These are phyloP conservation scores for Camelus dromedarius DNA, from an alignment of 2,113 vertebrate genomes.

Conservation along the genomic window DNA sequence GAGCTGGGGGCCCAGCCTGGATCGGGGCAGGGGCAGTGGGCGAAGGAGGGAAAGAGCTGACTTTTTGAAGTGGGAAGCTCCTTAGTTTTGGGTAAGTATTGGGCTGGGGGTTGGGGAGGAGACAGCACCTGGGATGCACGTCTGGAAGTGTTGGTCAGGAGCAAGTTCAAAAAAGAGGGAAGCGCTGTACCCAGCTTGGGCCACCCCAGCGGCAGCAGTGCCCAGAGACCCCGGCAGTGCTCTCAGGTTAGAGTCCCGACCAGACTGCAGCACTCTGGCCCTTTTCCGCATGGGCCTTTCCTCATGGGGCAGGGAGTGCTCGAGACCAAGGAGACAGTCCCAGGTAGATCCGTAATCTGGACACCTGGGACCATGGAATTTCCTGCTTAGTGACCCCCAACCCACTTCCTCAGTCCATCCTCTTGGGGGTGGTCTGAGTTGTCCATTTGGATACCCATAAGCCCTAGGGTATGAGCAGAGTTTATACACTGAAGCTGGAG, in stretches of 20 bases:
- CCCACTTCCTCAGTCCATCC: neutral
- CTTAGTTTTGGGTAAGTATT: neutral
- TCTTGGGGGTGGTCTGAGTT: neutral
- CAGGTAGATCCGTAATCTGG: neutral
- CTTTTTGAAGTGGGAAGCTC: neutral
- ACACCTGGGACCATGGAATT: neutral
- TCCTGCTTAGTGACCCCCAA: neutral
- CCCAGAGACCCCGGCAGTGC: neutral
- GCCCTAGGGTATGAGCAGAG: neutral
- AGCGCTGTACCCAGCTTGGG: too few relatives aligned
- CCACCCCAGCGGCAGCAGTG: neutral
- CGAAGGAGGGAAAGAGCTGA: too few relatives aligned
- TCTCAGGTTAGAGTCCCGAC: neutral
- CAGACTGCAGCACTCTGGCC: neutral
- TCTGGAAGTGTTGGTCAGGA: neutral
- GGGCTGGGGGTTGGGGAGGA: neutral
- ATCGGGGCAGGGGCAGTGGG: neutral
- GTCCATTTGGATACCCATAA: too few relatives aligned
- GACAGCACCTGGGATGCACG: neutral
- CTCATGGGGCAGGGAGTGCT: neutral
- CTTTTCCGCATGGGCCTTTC: neutral
- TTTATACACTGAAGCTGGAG: neutral
- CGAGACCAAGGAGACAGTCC: rapidly evolving
- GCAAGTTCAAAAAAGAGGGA: neutral
- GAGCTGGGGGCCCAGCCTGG: neutral